Base-by-base conservation (phyloP, 1,140 invertebrate genomes). In the Hydropsyche tenuis region DNA sequence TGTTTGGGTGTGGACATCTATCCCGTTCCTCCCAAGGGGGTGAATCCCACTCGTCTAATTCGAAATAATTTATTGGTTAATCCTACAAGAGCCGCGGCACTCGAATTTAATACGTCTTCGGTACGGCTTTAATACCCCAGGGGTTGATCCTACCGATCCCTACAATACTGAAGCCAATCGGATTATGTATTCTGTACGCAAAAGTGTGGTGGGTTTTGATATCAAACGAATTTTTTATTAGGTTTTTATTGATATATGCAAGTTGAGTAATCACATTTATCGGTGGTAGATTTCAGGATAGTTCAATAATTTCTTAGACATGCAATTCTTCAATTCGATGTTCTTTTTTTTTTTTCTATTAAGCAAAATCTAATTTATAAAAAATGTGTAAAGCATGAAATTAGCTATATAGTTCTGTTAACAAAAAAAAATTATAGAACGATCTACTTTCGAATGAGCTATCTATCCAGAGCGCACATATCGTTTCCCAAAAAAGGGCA, bases 1-100 rank as follows among this genome's bases (percentile, higher is more conserved):
- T 37, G 30, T 37, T n/a, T 37, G 30, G 30, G 30, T 37, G 30
- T 37, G 30, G 30, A 37, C 30, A 37, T 37, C 30, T 9, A 37
- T 9, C 30, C 30, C 30, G 30, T 37, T 37, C 9, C 9, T 9
- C 30, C 30, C 9, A 4, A 4, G 3, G 30, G 30, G 53, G 53
- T 14, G 23, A 60, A 22, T 22, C 53, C 63, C 27, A n/a, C 63
- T 60, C 43, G 69, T 75, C 70, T 72, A 75, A 75, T 75, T 69
- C 46, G 74, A 63, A 65, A 72, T 75, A 72, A 75, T 72, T 66
- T 69, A 72, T 42, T 43, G 62, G 48, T 65, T 69, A 64, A 75
- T 72, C 74, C 60, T 62, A 18, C 65, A 16, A 43, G 69, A 75
- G 42, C 69, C 23, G 11, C 2, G 23, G 27, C 27, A 65, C 63